Base-by-base conservation (phyloP, 2,113 vertebrate genomes). In the Cairina moschata region DNA sequence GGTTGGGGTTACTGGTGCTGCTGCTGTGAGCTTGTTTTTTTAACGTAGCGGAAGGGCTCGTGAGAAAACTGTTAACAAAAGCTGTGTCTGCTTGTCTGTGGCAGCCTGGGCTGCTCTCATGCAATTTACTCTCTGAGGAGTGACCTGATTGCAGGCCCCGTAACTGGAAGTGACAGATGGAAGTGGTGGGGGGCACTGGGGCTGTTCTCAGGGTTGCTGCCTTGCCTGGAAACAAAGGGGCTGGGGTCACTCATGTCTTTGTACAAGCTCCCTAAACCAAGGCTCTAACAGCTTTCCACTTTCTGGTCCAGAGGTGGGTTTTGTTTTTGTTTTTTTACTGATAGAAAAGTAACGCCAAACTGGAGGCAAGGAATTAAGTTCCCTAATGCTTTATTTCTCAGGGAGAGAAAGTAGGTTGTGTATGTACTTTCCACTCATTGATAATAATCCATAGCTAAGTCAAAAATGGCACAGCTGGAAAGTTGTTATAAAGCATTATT, bases 341-440 rank as follows among this genome's bases (percentile, higher is more conserved):
- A 44, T 90, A 20, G 82, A 13, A 69, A 92, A 91, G 78, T 79
- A 71, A 91, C 72, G 56, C 72, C 40, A 54, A 38, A 65, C 75
- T n/a, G n/a, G 29, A 75, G 36, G 67, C 58, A 91, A 89, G 80
- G 79, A 74, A 73, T 94, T 75, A 72, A 79, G 18, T 50, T 76
- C 4, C 3, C 21, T 73, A 38, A 28, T 3, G 11, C 17, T 92
- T 8, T 18, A 86, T 79, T 92, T 89, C 73, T 28, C 55, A 46
- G 80, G 74, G 59, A 91, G 44, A 86, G 31, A 92, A 91, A 95
- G 87, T 63, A 85, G 34, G 34, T 83, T 96, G 66, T 71, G 90
- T 93, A 42, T 62, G 18, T 74, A 13, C 63, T 93, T 95, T 62
- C 85, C 48, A 50, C 65, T 92, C 29, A 1, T 23, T 78, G 78